A percentile compares a stretch with the other conserved stretches of the same genome.
phyloP scores from a whole-genome alignment of 2,797 vertebrate species.

The Crenichthys baileyi region DNA sequence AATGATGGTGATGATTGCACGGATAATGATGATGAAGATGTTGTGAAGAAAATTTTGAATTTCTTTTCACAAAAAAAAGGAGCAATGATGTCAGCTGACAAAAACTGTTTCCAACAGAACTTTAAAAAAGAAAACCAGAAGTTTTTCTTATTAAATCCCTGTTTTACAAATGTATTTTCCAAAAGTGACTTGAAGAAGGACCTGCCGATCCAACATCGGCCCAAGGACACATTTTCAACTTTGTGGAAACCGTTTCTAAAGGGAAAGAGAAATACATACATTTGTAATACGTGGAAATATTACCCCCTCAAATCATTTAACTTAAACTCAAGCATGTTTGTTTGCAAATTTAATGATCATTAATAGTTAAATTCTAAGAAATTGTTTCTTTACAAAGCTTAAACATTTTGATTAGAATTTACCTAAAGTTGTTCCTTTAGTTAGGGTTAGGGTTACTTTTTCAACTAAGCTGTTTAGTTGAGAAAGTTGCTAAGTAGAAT shows the following conservation, averaged over 20 bases:
- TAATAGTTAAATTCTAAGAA: background rate
- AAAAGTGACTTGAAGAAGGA: constrained; percentile 5
- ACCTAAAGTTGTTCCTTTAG: background rate
- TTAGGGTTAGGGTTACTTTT: no score
- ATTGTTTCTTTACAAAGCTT: background rate
- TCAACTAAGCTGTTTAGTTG: background rate
- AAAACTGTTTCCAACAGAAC: constrained; percentile 12
- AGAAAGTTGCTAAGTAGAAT: background rate
- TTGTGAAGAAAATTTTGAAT: constrained; percentile 48
- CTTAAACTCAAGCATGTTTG: background rate
- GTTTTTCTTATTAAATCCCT: constrained; percentile 22
- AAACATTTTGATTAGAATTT: background rate
- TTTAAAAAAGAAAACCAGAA: constrained; percentile 1
- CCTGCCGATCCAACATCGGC: constrained; percentile 5
- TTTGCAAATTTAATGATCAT: background rate
- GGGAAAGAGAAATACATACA: background rate
- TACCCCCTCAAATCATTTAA: background rate
- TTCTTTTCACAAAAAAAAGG: constrained; percentile 8
- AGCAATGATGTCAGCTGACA: constrained; percentile 19
- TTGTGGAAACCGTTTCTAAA: background rate
- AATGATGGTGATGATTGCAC: constrained; percentile 65
- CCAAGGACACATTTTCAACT: background rate
- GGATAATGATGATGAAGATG: constrained; percentile 67
- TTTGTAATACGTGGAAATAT: background rate
- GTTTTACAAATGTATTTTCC: constrained; percentile 4